Conservation (phyloP, 2,797 vertebrate genomes). For the Centroberyx gerrardi region DNA sequence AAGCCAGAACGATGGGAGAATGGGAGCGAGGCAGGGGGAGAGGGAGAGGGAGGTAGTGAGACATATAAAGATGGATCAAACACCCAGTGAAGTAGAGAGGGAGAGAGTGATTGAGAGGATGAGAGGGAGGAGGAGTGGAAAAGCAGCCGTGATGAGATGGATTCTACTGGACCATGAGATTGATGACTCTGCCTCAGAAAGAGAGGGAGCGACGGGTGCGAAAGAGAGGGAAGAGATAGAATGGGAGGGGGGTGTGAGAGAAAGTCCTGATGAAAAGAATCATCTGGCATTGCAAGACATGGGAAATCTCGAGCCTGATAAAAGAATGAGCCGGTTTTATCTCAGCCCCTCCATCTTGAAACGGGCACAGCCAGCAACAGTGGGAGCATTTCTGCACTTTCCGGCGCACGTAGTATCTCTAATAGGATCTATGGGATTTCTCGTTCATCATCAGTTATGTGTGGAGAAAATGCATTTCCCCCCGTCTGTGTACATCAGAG, state of each 20-base stretch:
- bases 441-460: constrained; percentile 53
- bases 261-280: constrained; percentile 74
- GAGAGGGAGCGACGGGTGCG: constrained; percentile 26
- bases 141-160: constrained; percentile 79
- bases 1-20: not conserved
- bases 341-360: constrained; percentile 43
- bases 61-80: constrained; percentile 75
- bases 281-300: constrained; percentile 35
- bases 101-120: constrained; percentile 63
- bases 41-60: constrained; percentile 46
- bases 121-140: constrained; percentile 70
- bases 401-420: constrained; percentile 45
- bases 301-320: constrained; percentile 53
- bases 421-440: constrained; percentile 61
- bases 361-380: constrained; percentile 10
- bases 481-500: constrained; percentile 10
- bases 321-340: constrained; percentile 54
- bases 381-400: constrained; percentile 37
- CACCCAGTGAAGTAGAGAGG: constrained; percentile 59
- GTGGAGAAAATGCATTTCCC: constrained; percentile 24
- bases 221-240: constrained; percentile 50
- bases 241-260: constrained; percentile 15
- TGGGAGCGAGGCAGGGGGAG: constrained; percentile 21
- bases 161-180: constrained; percentile 78
- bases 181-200: constrained; percentile 75